Evolutionary conservation across 1,140 invertebrate species (phyloP), one percentile per base, ranked within the genome.

Genomic region (Augochlora pura): DNA sequence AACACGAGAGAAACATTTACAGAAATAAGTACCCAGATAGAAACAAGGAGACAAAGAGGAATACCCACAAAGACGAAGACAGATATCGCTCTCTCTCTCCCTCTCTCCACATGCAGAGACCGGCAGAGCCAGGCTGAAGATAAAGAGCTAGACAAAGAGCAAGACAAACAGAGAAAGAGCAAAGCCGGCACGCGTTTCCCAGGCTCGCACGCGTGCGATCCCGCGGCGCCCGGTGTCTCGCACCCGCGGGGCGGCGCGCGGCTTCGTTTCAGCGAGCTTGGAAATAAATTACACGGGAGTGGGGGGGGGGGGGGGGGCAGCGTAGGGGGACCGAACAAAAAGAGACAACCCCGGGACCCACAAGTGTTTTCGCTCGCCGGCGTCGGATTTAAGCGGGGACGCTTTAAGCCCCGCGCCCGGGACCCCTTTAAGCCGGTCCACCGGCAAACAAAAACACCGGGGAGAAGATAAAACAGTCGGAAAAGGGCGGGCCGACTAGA

Each of bases 291-390:
- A 74, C 72, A 65, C 32, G 21, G 23, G n/a, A n/a, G n/a, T n/a
- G n/a, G n/a, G n/a, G n/a, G n/a, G n/a, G 5, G 27, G 60, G 21
- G 5, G 27, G 60, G 21, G 60, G 27, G 16, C 23, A 14, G 32
- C 32, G 59, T 46, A 27, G 23, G 23, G 3, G 23, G 23, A 18
- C 39, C 49, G 14, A 38, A 57, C 12, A 52, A 54, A 38, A 57
- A 6, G 49, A 52, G 23, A 64, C 14, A 52, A 52, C 14, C 32
- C 60, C 54, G 49, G 49, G 59, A 25, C 46, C 52, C 57, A 59
- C 80, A 67, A 71, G 69, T 79, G 66, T 79, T 79, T 68, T 68
- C 74, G 77, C 70, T 81, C 69, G 78, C 69, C 62, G 54, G 66
- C 74, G 66, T 70, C 64, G 74, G 74, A 71, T 66, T 63, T 77